Evolutionary conservation across 2,888 invertebrate species (phyloP), one percentile per base, ranked within the genome.

Genomic region (Hermaeophaga mercurialis): DNA sequence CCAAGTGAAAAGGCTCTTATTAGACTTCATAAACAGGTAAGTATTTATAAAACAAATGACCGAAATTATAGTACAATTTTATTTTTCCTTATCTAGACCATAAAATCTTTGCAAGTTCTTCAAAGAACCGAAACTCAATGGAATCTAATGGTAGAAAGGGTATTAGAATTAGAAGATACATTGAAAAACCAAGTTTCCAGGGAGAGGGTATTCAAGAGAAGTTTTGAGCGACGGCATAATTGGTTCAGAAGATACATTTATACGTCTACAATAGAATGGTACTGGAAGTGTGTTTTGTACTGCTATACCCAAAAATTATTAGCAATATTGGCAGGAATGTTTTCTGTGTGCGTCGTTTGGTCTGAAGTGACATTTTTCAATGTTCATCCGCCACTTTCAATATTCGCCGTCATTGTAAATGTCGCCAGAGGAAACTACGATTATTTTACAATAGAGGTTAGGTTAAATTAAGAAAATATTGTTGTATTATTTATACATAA

Each of bases 351-450:
- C 73, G 95, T 99, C 24, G 94, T 99, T n/a, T 97, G 98, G 97
- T 98, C 97, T 0, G 99, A 99, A 80, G 87, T 98, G 70, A 96
- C 98, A 1, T 99, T 99, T 80, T 99, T 99, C 81, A 90, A 91
- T 73, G 88, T 90, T 70, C 80, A 84, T 17, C 98, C 98, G 0
- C 94, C 96, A 15, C 82, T 99, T 2, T 98, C 98, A 1, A 85
- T 99, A 63, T 98, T 99, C 78, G 99, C 99, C n/a, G 86, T 90
- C 62, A 90, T 98, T 69, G 87, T 98, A 17, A 88, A 90, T 69
- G 81, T 88, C 31, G 93, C 96, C 9, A 89, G 86, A 70, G 77
- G 79, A 9, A 86, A 85, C 64, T 93, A 95, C 72, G 94, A 96
- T 77, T 99, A 99, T 79, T 86, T 93, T 54, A 90, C 91, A 56